Base-by-base conservation (phyloP, 1,140 invertebrate genomes). In the Colletes gigas region DNA sequence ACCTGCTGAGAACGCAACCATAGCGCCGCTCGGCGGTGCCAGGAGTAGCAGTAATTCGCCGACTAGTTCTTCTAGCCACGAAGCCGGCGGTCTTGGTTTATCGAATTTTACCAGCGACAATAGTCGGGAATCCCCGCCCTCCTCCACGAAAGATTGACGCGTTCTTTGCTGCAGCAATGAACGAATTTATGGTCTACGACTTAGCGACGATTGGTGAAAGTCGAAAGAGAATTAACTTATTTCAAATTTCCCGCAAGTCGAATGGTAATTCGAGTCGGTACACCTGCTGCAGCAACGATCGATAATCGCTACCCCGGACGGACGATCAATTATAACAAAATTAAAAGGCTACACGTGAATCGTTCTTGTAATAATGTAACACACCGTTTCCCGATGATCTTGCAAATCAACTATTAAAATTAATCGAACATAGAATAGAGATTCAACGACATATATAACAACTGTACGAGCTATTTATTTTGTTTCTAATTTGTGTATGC, bases 1-100 rank as follows among this genome's bases (percentile, higher is more conserved):
- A 84, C 95, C 96, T 21, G 92, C 94, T 19, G 96, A 96, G 70
- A 91, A 92, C 15, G 86, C 89, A 2, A 91, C 68, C 19, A 63
- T 82, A 17, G 59, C 77, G 30, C 55, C 83, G 21, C 77, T 93
- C 44, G 88, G 89, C 19, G 89, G 90, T 0, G 85, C 91, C 3
- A 91, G 93, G 77, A 94, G 93, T 74, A 94, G 88, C 52, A 94
- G 93, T 72, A 94, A 92, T 78, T 94, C 94, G 3, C 94, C 94
- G 4, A 94, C 93, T 0, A 91, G 90, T 50, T 92, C 90, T 17
- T 91, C 89, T 9, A 85, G 83, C 69, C 82, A 91, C 17, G 90
- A 91, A 72, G 88, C 89, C 62, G 72, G 86, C 39, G 76, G 81
- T 8, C 80, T 90, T 9, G 83, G 77, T 44, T 71, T 92, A 62